Evolutionary conservation across 2,888 invertebrate genomes (phyloP).

Genomic region (Macrosiphum euphorbiae): DNA sequence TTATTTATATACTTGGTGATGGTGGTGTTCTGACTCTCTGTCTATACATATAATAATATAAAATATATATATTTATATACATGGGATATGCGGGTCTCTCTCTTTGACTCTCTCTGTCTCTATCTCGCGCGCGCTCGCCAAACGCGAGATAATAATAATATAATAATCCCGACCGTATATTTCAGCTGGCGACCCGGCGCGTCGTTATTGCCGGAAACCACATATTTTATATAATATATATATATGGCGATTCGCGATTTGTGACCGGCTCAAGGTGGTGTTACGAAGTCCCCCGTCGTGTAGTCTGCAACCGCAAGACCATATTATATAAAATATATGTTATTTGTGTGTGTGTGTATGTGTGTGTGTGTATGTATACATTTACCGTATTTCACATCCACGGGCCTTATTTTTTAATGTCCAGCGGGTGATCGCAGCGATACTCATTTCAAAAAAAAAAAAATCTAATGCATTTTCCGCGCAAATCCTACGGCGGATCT

Average conservation of each 20-base stretch:
- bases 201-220: conserved; percentile 24
- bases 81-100: background rate
- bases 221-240: background rate
- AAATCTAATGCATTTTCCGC: background rate
- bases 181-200: conserved; percentile 36
- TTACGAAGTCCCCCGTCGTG: background rate
- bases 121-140: background rate
- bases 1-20: background rate
- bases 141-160: background rate
- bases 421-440: background rate
- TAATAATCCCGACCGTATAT: conserved; percentile 47
- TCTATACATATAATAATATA: background rate
- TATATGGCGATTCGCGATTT: conserved; percentile 35
- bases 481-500: background rate
- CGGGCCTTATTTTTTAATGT: background rate
- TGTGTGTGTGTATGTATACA: background rate
- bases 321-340: background rate
- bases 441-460: background rate
- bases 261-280: conserved; percentile 43
- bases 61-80: background rate
- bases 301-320: background rate
- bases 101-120: background rate
- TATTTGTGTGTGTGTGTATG: background rate
- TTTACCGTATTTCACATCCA: background rate
- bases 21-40: background rate